Conservation (phyloP, 1,140 invertebrate genomes). For the Cardiocondyla obscurior region DNA sequence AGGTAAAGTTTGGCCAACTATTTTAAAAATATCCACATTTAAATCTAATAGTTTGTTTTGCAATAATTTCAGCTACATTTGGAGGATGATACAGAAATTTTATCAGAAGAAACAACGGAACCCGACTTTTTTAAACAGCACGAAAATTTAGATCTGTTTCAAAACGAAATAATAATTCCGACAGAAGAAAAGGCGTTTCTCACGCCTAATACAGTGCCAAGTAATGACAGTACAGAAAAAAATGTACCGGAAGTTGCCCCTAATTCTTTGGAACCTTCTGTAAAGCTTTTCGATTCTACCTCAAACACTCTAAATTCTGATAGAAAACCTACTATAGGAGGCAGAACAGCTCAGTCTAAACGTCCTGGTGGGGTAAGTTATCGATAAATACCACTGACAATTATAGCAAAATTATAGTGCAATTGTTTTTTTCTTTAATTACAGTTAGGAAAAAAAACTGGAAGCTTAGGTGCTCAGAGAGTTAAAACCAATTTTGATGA, state of each 20-base stretch:
- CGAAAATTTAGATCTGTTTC: slow-evolving; percentile 80
- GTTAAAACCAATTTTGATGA: slow-evolving; percentile 98
- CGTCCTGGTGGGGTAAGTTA: slow-evolving; percentile 85
- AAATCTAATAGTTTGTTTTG: slow-evolving; percentile 58
- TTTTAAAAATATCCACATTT: slow-evolving; percentile 1
- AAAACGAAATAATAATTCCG: slow-evolving; percentile 65
- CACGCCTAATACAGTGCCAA: slow-evolving; percentile 55
- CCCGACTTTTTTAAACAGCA: slow-evolving; percentile 94
- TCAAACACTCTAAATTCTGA: slow-evolving; percentile 78
- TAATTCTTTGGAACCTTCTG: slow-evolving; percentile 73
- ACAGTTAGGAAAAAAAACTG: slow-evolving; percentile 92
- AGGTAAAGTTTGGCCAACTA: slow-evolving; percentile 13
- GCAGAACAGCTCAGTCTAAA: slow-evolving; percentile 87
- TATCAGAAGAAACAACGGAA: slow-evolving; percentile 86
- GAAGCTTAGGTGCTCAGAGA: slow-evolving; percentile 97
- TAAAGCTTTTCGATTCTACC: slow-evolving; percentile 78
- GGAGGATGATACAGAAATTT: slow-evolving; percentile 83
- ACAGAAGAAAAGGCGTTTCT: slow-evolving; percentile 64
- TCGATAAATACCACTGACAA: neutral
- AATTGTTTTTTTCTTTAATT: slow-evolving; percentile 7
- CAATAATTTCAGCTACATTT: slow-evolving; percentile 88
- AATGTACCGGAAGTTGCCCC: slow-evolving; percentile 51
- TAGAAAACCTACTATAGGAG: slow-evolving; percentile 89
- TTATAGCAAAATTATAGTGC: neutral
- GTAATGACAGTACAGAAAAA: slow-evolving; percentile 49